Evolutionary conservation across 2,113 vertebrate species (phyloP).

Genomic region (Triplophysa siluroides): DNA sequence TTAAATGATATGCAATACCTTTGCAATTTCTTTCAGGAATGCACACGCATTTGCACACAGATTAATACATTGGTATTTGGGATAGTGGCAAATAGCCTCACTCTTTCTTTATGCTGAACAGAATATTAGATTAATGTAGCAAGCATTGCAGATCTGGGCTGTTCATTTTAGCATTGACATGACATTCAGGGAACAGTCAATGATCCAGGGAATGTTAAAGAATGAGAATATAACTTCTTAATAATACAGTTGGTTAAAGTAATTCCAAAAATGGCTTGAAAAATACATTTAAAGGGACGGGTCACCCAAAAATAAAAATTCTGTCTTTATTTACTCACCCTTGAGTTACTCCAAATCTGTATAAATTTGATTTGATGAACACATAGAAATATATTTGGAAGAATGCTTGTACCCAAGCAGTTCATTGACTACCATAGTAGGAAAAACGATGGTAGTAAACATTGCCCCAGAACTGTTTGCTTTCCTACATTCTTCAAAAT

Average conservation of each 20-base stretch:
- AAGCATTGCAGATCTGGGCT: not conserved
- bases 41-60: not conserved
- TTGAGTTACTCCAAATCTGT: too few relatives aligned
- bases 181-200: not conserved
- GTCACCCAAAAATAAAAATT: not conserved
- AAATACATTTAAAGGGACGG: not conserved
- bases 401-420: too few relatives aligned
- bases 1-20: constrained; percentile 6
- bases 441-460: too few relatives aligned
- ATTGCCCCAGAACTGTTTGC: too few relatives aligned
- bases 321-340: too few relatives aligned
- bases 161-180: not conserved
- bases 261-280: too few relatives aligned
- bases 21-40: not conserved
- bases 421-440: too few relatives aligned
- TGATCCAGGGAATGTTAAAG: not conserved
- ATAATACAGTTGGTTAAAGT: too few relatives aligned
- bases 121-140: not conserved
- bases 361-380: too few relatives aligned
- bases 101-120: not conserved
- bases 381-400: too few relatives aligned
- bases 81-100: not conserved
- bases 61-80: not conserved
- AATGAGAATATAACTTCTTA: not conserved
- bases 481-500: too few relatives aligned